These are phyloP conservation scores for Zosterops japonicus DNA, from an alignment of 2,113 vertebrate species.

Conservation along the genomic window DNA sequence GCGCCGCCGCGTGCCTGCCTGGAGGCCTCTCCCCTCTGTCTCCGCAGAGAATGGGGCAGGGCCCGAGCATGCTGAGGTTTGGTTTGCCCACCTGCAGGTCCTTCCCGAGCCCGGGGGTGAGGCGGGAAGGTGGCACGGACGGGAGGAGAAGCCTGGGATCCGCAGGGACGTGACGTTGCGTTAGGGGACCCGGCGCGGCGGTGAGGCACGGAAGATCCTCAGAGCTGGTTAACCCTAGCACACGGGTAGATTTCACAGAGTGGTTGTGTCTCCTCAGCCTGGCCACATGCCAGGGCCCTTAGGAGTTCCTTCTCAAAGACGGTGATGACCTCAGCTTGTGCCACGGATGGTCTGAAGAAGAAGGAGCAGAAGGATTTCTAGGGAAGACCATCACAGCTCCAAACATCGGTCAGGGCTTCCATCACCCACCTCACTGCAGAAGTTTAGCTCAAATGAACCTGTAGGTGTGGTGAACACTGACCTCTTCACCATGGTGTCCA, in stretches of 20 bases:
- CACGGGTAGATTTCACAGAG: background rate
- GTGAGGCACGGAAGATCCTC: background rate
- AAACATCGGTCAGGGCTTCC: background rate
- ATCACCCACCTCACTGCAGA: background rate
- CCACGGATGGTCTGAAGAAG: background rate
- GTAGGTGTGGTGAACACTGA: background rate
- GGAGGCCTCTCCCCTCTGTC: background rate
- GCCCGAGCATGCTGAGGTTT: background rate
- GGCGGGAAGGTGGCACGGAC: background rate
- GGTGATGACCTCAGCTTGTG: background rate
- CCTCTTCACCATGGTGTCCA: background rate
- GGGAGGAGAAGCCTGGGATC: background rate
- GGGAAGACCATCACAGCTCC: background rate
- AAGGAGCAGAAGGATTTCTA: background rate
- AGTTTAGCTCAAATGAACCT: background rate
- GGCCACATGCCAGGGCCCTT: background rate
- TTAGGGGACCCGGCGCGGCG: background rate
- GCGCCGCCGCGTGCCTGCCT: background rate
- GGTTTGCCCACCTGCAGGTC: background rate
- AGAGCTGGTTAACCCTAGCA: background rate
- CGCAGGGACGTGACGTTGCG: background rate
- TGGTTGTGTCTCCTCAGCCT: constrained; percentile 10
- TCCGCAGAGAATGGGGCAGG: background rate
- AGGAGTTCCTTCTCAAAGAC: background rate
- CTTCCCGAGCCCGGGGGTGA: background rate